Base-by-base conservation (phyloP, 1,140 invertebrate genomes). In the Daktulosphaira vitifoliae region DNA sequence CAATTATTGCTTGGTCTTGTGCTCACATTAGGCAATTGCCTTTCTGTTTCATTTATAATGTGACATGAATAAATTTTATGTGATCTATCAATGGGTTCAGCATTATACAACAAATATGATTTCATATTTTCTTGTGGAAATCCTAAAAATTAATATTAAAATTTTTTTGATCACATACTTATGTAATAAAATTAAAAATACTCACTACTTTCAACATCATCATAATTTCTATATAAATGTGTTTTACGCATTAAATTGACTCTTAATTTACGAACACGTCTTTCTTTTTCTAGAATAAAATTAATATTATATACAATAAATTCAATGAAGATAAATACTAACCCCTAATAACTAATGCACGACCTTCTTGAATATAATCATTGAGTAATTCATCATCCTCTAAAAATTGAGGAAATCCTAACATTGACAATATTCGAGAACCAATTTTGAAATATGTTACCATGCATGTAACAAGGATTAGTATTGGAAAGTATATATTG, bases 401-500 rank as follows among this genome's bases (percentile, higher is more conserved):
- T 49, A 96, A 82, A 77, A 97, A 97, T 76, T 98, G 93, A 74
- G 96, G 92, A 76, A 98, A 96, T 25, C 95, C 95, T 68, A 97
- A 80, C 42, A 88, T 81, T 26, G 90, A 90, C 7, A 98, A 78
- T 44, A 95, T 76, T 65, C 92, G 82, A 67, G 88, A 89, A 29
- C 94, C 95, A n/a, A 97, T 75, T 72, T 88, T 90, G 74, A 98
- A 95, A 79, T 96, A 98, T 0, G 94, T 98, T 59, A 91, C 89
- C 65, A 95, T 74, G 73, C 94, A 97, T 69, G 99, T 86, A 62
- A 92, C 80, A 39, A 98, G 80, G 73, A 99, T 96, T 51, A 89
- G 83, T 81, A 98, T 98, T 0, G 97, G 97, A 76, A 99, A 97
- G 74, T 99, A 99, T 42, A 99, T 89, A 76, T 99, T 98, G 76